These are phyloP conservation scores for Petrocephalus schoutedeni DNA, from an alignment of 2,797 vertebrate species.

Conservation along the genomic window DNA sequence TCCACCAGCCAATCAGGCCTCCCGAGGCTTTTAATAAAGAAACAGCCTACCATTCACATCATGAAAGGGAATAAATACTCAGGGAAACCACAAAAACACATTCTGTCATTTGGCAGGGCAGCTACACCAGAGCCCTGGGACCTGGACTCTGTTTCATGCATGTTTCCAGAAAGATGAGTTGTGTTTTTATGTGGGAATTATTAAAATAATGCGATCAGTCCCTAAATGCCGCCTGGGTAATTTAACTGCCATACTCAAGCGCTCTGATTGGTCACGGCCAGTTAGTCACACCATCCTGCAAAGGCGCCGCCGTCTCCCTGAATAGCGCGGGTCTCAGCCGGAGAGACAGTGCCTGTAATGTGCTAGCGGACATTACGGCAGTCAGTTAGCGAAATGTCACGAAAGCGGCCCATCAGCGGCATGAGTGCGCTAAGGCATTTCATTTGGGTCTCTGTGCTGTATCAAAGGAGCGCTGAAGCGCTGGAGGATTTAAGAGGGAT, in stretches of 20 bases:
- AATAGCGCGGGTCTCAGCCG: conserved; percentile 22
- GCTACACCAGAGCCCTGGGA: conserved; percentile 45
- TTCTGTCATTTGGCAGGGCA: conserved; percentile 41
- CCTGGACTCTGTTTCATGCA: conserved; percentile 42
- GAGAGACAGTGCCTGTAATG: background rate
- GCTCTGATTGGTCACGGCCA: conserved; percentile 44
- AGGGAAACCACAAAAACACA: conserved; percentile 40
- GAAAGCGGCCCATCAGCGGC: conserved; percentile 18
- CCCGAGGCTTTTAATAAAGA: background rate
- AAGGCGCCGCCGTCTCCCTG: conserved; percentile 25
- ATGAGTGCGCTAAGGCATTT: conserved; percentile 23
- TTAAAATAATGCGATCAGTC: conserved; percentile 49
- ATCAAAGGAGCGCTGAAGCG: conserved; percentile 7
- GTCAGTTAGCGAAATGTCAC: conserved; percentile 9
- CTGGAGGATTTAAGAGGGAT: background rate
- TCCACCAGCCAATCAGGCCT: background rate
- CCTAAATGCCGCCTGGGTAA: conserved; percentile 38
- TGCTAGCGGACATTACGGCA: background rate
- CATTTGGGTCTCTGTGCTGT: background rate
- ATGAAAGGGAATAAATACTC: background rate
- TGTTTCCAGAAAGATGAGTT: conserved; percentile 28
- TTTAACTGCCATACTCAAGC: conserved; percentile 41
- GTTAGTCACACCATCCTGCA: conserved; percentile 47
- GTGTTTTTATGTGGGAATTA: conserved; percentile 51
- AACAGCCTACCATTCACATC: background rate